These are phyloP conservation scores for Xylota segnis DNA, from an alignment of 2,888 invertebrate species.

Conservation along the genomic window DNA sequence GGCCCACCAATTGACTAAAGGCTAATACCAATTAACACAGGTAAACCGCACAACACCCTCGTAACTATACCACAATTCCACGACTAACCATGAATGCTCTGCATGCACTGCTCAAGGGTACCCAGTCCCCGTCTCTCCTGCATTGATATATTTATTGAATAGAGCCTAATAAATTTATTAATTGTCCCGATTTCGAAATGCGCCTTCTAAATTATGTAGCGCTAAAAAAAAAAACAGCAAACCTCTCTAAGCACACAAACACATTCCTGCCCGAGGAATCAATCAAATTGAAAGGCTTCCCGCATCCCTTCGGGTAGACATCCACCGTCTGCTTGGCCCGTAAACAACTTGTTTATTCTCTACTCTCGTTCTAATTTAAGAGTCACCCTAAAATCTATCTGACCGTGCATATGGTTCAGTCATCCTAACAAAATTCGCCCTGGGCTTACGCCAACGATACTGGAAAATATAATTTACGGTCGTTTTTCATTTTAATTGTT, in stretches of 20 bases:
- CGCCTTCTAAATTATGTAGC: background rate
- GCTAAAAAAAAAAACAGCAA: background rate
- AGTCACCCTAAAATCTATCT: constrained; percentile 8
- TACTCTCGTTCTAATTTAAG: constrained; percentile 4
- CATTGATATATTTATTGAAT: background rate
- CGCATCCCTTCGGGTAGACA: background rate
- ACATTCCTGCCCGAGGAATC: background rate
- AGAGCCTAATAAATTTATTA: background rate
- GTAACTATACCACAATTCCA: too few relatives aligned
- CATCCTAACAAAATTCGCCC: background rate
- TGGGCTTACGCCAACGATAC: constrained; percentile 7
- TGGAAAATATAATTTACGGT: constrained; percentile 38
- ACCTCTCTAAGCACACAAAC: background rate
- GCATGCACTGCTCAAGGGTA: background rate
- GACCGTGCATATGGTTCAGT: constrained; percentile 18
- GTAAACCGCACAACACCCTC: too few relatives aligned
- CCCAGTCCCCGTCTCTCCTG: background rate
- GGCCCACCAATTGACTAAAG: too few relatives aligned
- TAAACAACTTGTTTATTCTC: constrained; percentile 29
- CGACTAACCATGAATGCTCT: too few relatives aligned
- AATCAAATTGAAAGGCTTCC: background rate
- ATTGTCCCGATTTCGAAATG: background rate
- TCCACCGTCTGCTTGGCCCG: background rate
- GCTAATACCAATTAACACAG: too few relatives aligned
- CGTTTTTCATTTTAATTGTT: constrained; percentile 48